Evolutionary conservation across 1,140 invertebrate genomes (phyloP), one percentile per base, ranked within the genome.

Genomic region (Philotrypesis tridentata): DNA sequence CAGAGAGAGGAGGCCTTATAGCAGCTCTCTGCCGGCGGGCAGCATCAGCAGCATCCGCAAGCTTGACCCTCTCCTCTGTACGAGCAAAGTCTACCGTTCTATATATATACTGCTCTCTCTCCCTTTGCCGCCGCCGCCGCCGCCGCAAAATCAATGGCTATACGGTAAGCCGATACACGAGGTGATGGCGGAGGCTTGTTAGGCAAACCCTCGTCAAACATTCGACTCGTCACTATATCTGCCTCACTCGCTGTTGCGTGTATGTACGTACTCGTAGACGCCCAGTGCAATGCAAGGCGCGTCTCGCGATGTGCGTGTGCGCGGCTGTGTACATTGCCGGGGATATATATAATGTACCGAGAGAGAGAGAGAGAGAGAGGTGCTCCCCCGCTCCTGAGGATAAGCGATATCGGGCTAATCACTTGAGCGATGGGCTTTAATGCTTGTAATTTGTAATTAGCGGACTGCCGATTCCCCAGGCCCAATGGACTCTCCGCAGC

Each of bases 211-310:
- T 85, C 84, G 84, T 87, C 85, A 86, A 84, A 82, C 82, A 74
- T 43, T 70, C 85, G 77, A 87, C 84, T 85, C 85, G 84, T 86
- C 86, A 86, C 84, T 87, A 77, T 55, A 43, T 17, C 48, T 8
- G 4, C n/a, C 21, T n/a, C 12, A 43, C 12, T 7, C 12, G 12
- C 40, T 43, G n/a, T n/a, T n/a, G n/a, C n/a, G n/a, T n/a, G 1
- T 17, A 55, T 17, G 48, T 17, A 55, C n/a, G n/a, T n/a, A 55
- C 5, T 17, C 33, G 33, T 37, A 9, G 33, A 48, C 43, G 12
- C 11, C 12, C 12, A 14, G 12, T 55, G 48, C 33, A 37, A 37
- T n/a, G 48, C 48, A 55, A 55, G 48, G n/a, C 48, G 21, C n/a
- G n/a, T n/a, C n/a, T 17, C 21, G 48, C 4, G 0, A 55, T 55